phyloP scores from a whole-genome alignment of 2,113 vertebrate species.

The Cheirogaleus medius region DNA sequence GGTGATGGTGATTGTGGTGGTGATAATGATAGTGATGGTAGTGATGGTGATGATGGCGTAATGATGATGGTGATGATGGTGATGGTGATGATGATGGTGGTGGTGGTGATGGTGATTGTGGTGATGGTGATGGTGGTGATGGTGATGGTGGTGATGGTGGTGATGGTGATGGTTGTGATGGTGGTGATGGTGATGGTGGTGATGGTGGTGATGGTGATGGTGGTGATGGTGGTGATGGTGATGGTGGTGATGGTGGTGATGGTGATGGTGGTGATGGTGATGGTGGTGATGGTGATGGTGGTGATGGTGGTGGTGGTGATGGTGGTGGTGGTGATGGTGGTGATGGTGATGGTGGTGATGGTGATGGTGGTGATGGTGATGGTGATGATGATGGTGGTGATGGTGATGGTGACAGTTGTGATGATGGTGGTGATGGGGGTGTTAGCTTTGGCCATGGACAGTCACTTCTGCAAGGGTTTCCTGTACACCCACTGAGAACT shows the following conservation, averaged over 20 bases:
- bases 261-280: accelerated
- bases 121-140: accelerated
- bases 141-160: accelerated
- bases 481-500: not conserved
- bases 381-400: accelerated
- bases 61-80: no score
- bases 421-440: not conserved
- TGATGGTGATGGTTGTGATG: not conserved
- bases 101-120: accelerated
- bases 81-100: accelerated
- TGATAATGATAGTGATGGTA: accelerated
- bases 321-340: accelerated
- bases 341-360: not conserved
- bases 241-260: not conserved
- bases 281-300: accelerated
- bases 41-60: accelerated
- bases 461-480: not conserved
- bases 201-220: not conserved
- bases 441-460: not conserved
- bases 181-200: accelerated
- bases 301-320: accelerated
- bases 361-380: not conserved
- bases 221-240: not conserved
- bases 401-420: not conserved
- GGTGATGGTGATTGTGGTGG: accelerated